Percentiles rank a stretch among this genome's conserved stretches.
These are phyloP conservation scores for Poeciliopsis turneri DNA, from an alignment of 2,797 vertebrate species.

Conservation along the genomic window DNA sequence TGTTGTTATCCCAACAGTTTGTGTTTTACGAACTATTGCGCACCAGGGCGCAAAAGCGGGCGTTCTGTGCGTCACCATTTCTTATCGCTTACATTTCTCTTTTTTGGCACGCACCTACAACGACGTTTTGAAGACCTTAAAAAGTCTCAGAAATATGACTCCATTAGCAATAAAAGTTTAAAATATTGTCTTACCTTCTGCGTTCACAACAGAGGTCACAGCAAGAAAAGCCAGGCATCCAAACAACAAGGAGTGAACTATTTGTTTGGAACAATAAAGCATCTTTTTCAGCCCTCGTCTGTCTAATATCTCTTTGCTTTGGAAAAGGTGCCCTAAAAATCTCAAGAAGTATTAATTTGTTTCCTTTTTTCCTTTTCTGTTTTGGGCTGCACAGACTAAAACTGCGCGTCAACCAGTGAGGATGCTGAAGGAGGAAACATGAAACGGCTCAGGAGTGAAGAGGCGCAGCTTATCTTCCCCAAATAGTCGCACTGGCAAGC, in stretches of 20 bases:
- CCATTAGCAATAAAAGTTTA: not conserved
- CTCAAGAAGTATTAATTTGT: not conserved
- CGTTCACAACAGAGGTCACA: constrained; percentile 70
- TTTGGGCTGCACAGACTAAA: constrained; percentile 29
- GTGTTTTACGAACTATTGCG: not conserved
- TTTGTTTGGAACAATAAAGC: constrained; percentile 64
- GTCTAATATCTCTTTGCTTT: not conserved
- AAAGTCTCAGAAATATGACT: not conserved
- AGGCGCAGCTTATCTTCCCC: constrained; percentile 80
- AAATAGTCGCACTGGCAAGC: constrained; percentile 76
- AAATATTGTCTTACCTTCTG: constrained; percentile 83
- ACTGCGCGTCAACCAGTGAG: constrained; percentile 53
- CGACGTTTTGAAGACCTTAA: not conserved
- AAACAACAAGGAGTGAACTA: constrained; percentile 60
- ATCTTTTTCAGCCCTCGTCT: constrained; percentile 57
- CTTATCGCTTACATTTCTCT: not conserved
- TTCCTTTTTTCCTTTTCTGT: too few species aligned
- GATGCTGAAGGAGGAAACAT: constrained; percentile 51
- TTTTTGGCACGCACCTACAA: not conserved
- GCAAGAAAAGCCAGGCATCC: constrained; percentile 74
- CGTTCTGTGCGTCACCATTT: not conserved
- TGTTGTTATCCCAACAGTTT: not conserved
- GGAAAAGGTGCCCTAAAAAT: constrained; percentile 27
- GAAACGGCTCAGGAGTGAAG: constrained; percentile 66
- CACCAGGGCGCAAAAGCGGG: not conserved